Base-by-base conservation (phyloP, 2,797 vertebrate species). In the Lepus townsendii region DNA sequence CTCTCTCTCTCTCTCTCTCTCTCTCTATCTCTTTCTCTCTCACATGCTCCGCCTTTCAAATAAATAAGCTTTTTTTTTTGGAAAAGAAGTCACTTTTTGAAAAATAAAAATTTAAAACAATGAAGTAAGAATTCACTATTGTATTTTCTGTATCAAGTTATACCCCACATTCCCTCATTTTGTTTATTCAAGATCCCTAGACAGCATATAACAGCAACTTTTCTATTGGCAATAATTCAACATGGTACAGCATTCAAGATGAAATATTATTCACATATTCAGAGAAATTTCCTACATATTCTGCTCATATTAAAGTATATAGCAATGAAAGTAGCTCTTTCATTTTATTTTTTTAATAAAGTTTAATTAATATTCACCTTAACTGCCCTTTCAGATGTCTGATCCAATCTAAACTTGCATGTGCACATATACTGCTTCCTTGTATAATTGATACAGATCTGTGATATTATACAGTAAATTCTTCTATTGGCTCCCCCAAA, bases 331-430 rank as follows among this genome's bases (percentile, higher is more conserved):
- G 50, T 8, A 85, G 13, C 30, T 86, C 26, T 57, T 2, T 83
- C 66, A 24, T 22, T 95, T 91, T 62, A 79, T 83, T 79, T 82
- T 78, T 83, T 9, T 42, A 68, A 66, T 82, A 71, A 2, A 62
- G 5, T 54, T 57, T 86, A 83, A 13, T 66, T 80, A 73, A 30
- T 8, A n/a, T 24, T 65, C 30, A 24, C 22, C 65, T 62, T 69
- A 26, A 14, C 6, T 90, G 1, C 5, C 1, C 7, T 60, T 90
- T 88, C 2, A 24, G 77, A 32, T 60, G 4, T 60, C 26, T 88
- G 57, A 24, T 2, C 5, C 5, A 75, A 52, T 1, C 0, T 3
- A 83, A 47, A 73, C 1, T 4, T 78, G 1, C 60, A 3, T 71
- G 13, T 35, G 73, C 75, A 24, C 54, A 11, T 35, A 78, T 75